Conservation (phyloP, 2,113 vertebrate species). For the Nannospalax galili region DNA sequence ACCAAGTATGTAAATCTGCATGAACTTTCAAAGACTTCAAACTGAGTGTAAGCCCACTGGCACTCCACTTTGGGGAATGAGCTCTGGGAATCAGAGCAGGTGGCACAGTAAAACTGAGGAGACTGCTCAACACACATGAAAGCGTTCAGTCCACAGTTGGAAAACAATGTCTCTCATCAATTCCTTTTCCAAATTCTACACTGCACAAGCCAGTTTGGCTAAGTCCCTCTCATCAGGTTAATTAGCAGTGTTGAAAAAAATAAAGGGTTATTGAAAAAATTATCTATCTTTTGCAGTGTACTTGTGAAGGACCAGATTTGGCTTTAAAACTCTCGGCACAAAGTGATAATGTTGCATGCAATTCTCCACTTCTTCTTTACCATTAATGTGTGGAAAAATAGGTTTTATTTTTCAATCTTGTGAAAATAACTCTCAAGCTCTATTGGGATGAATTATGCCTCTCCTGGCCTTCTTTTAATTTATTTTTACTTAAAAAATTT, state of each 20-base stretch:
- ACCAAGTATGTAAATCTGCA: background rate
- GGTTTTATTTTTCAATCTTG: background rate
- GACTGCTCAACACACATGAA: background rate
- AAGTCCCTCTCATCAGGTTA: constrained; percentile 42
- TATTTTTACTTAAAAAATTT: background rate
- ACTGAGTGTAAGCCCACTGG: background rate
- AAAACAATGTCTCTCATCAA: constrained; percentile 19
- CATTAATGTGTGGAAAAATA: constrained; percentile 27
- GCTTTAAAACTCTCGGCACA: constrained; percentile 55
- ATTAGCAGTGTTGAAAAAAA: constrained; percentile 54
- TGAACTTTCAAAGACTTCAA: constrained; percentile 12
- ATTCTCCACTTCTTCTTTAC: background rate
- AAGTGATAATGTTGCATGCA: background rate
- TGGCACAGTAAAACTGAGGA: background rate
- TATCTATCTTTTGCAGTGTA: constrained; percentile 7
- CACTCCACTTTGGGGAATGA: background rate
- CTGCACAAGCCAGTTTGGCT: constrained; percentile 16
- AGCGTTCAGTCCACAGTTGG: background rate
- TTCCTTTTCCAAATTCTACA: constrained; percentile 2
- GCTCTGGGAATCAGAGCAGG: background rate
- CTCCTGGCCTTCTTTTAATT: background rate
- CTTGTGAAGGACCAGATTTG: constrained; percentile 48
- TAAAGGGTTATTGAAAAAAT: constrained; percentile 38
- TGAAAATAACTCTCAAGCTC: background rate
- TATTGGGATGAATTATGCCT: background rate